Conservation (phyloP, 2,888 invertebrate species). For the Apodemia duryi region DNA sequence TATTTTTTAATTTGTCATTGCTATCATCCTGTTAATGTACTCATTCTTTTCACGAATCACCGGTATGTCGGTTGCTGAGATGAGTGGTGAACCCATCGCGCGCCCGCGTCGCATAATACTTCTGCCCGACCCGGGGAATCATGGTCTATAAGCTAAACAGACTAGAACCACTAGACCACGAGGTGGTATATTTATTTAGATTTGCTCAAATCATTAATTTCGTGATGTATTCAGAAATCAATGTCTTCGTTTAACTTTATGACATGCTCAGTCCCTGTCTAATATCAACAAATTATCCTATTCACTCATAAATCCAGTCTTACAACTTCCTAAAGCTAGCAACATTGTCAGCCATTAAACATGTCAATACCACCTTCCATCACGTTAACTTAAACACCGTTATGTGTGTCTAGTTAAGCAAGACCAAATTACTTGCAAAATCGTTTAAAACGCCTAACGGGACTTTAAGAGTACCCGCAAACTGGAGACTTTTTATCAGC, state of each 20-base stretch:
- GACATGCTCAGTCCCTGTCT: not conserved
- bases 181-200: too few relatives aligned
- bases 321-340: not conserved
- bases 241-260: not conserved
- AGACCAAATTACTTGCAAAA: conserved; percentile 14
- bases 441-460: conserved; percentile 8
- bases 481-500: not conserved
- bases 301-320: not conserved
- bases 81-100: too few relatives aligned
- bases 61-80: too few relatives aligned
- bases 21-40: too few relatives aligned
- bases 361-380: conserved; percentile 8
- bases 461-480: not conserved
- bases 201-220: too few relatives aligned
- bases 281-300: not conserved
- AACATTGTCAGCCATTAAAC: conserved; percentile 7
- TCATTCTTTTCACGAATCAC: too few relatives aligned
- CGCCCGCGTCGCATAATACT: too few relatives aligned
- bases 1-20: too few relatives aligned
- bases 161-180: too few relatives aligned
- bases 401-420: conserved; percentile 13
- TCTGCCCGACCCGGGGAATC: too few relatives aligned
- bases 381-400: conserved; percentile 10
- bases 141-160: too few relatives aligned
- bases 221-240: too few relatives aligned